phyloP scores from a whole-genome alignment of 1,140 invertebrate genomes.

The Campodea augens region DNA sequence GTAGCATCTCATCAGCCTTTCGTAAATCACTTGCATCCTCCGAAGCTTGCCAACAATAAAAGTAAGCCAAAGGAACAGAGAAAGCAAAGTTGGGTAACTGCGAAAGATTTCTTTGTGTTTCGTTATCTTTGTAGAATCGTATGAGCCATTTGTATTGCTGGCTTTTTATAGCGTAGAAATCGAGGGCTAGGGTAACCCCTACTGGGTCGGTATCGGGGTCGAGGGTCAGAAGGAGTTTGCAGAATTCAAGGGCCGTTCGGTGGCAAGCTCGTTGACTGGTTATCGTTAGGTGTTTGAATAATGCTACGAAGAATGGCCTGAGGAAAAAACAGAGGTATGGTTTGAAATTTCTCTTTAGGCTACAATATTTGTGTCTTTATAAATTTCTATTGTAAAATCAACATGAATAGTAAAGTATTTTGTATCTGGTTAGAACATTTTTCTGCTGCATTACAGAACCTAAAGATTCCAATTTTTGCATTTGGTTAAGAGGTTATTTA shows the following conservation, averaged over 20 bases:
- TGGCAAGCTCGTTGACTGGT: constrained; percentile 62
- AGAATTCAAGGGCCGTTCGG: constrained; percentile 58
- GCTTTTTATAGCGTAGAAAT: constrained; percentile 67
- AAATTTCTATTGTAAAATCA: constrained; percentile 2
- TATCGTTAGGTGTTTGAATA: constrained; percentile 68
- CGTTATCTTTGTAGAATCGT: constrained; percentile 45
- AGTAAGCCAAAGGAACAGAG: constrained; percentile 59
- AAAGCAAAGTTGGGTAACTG: constrained; percentile 77
- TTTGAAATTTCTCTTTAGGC: too few species aligned
- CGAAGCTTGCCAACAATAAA: constrained; percentile 24
- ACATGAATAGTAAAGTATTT: constrained; percentile 2
- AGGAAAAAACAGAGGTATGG: constrained; percentile 17
- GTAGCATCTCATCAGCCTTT: constrained; percentile 40
- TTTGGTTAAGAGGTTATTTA: too few species aligned
- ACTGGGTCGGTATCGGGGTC: constrained; percentile 72
- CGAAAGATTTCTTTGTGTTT: constrained; percentile 42
- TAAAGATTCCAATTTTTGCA: too few species aligned
- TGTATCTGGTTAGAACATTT: too few species aligned
- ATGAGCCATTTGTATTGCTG: constrained; percentile 66
- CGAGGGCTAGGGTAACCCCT: constrained; percentile 56
- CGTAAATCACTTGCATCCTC: constrained; percentile 23
- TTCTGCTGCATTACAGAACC: too few species aligned
- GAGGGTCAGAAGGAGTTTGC: constrained; percentile 52
- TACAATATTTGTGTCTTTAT: neutral
- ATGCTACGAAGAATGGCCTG: constrained; percentile 56